Evolutionary conservation across 2,797 vertebrate genomes (phyloP).

Genomic region (Helicolenus hilgendorfi): DNA sequence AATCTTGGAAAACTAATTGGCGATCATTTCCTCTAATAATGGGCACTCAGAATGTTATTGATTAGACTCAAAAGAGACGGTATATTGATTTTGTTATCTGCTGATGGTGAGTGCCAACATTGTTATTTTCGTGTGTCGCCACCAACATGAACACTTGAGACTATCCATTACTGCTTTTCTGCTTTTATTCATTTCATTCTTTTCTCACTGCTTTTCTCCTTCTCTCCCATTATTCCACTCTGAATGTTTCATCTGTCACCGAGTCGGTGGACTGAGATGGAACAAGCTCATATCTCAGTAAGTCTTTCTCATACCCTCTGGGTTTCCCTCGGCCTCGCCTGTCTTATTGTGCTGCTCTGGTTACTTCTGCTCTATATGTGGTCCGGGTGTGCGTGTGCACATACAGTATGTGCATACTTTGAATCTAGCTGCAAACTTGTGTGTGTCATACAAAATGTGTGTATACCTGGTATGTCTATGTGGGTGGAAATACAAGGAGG

Average conservation of each 20-base stretch:
- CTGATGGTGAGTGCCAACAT: conserved; percentile 62
- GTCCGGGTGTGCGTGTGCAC: conserved; percentile 5
- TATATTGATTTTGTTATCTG: conserved; percentile 77
- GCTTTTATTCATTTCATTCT: not conserved
- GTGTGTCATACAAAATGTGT: not conserved
- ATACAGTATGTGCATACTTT: conserved; percentile 6
- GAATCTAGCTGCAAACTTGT: not conserved
- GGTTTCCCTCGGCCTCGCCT: conserved; percentile 30
- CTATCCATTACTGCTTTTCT: conserved; percentile 23
- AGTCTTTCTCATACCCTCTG: conserved; percentile 46
- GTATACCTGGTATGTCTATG: not conserved
- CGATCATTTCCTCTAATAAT: conserved; percentile 77
- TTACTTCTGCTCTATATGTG: conserved; percentile 40
- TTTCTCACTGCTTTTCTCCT: not conserved
- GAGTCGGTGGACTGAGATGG: conserved; percentile 52
- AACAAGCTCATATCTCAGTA: conserved; percentile 56
- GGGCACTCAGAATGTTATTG: conserved; percentile 63
- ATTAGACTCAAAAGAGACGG: conserved; percentile 77
- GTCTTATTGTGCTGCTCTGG: conserved; percentile 48
- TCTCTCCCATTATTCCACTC: conserved; percentile 26
- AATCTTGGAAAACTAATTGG: conserved; percentile 72
- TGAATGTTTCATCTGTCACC: conserved; percentile 42
- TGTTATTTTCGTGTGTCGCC: conserved; percentile 60
- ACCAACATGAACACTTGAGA: conserved; percentile 47
- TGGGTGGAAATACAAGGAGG: not conserved